A percentile compares a stretch with the other conserved stretches of the same genome.
phyloP scores from a whole-genome alignment of 2,888 invertebrate genomes.

The Nowickia ferox region DNA sequence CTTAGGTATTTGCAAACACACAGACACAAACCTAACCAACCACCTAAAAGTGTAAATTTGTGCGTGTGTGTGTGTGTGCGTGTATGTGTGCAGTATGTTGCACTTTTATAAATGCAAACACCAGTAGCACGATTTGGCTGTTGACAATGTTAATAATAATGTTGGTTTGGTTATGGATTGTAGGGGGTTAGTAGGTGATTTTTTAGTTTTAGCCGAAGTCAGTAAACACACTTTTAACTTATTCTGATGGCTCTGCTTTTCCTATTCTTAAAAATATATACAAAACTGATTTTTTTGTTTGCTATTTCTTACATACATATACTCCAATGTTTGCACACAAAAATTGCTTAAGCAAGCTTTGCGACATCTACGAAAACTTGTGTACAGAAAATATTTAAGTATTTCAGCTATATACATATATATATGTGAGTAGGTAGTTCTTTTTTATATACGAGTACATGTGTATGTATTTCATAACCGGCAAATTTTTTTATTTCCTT shows the following conservation, averaged over 20 bases:
- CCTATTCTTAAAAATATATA: conserved; percentile 15
- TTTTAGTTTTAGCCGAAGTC: conserved; percentile 47
- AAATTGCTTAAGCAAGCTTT: conserved; percentile 26
- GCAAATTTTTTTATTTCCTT: conserved; percentile 46
- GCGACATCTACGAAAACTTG: background rate
- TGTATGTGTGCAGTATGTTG: conserved; percentile 36
- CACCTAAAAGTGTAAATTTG: no score
- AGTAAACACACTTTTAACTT: conserved; percentile 37
- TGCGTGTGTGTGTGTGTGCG: background rate
- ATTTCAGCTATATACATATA: no score
- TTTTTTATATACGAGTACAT: no score
- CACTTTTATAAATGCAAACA: conserved; percentile 59
- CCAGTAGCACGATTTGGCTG: conserved; percentile 61
- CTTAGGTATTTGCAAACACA: conserved; percentile 53
- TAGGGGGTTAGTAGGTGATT: conserved; percentile 42
- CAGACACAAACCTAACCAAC: background rate
- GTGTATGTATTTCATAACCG: conserved; percentile 24
- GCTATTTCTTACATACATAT: conserved; percentile 43
- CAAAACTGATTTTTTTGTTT: conserved; percentile 15
- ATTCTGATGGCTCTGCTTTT: background rate
- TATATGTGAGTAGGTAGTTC: no score
- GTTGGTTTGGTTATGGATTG: conserved; percentile 58
- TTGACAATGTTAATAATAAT: conserved; percentile 70
- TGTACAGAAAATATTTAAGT: background rate
- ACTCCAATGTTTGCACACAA: conserved; percentile 47